These are phyloP conservation scores for Odobenus rosmarus DNA, from an alignment of 2,113 vertebrate genomes.

Conservation along the genomic window DNA sequence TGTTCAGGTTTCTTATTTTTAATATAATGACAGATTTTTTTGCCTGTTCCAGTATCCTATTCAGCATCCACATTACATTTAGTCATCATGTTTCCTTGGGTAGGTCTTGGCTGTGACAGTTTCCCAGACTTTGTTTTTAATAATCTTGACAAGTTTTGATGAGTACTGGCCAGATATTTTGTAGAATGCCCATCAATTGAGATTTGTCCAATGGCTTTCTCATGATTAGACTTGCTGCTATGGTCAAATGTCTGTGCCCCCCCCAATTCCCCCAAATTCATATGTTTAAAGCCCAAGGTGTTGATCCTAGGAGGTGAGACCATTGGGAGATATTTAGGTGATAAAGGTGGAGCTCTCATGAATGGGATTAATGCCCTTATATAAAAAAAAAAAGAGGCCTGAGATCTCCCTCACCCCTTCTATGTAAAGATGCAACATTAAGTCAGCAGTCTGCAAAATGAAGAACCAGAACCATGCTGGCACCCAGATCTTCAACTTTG, in stretches of 20 bases:
- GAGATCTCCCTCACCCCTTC: background rate
- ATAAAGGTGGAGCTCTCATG: background rate
- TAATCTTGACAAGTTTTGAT: background rate
- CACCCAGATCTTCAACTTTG: background rate
- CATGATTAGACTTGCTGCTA: background rate
- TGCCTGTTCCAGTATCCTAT: background rate
- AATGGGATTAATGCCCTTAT: background rate
- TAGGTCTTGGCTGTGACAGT: background rate
- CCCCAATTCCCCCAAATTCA: background rate
- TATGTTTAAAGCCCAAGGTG: background rate
- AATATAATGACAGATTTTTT: background rate
- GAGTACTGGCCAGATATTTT: background rate
- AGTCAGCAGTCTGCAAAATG: too few species aligned
- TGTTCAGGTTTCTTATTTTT: background rate
- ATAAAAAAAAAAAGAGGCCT: background rate
- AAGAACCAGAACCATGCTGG: background rate
- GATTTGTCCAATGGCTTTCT: background rate
- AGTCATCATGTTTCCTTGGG: background rate
- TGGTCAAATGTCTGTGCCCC: background rate
- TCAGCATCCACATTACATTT: background rate
- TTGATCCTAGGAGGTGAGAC: background rate
- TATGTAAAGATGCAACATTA: background rate
- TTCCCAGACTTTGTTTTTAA: background rate
- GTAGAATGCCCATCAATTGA: background rate
- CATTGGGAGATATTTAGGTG: background rate